phyloP scores from a whole-genome alignment of 2,113 vertebrate species.

The Zootoca vivipara region DNA sequence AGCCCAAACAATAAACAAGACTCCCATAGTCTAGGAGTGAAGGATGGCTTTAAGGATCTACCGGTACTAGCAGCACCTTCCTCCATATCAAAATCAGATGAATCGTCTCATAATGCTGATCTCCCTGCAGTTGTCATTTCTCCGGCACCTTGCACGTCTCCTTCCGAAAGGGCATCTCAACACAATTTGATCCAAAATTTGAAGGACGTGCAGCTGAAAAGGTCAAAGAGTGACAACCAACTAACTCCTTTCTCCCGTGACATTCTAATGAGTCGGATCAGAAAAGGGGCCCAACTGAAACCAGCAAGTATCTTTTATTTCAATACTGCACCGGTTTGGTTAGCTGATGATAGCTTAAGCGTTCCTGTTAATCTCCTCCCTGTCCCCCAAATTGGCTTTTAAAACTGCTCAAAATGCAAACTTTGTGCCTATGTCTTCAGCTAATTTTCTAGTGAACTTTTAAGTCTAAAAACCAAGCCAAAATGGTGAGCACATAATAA shows the following conservation, averaged over 20 bases:
- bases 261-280: constrained; percentile 29
- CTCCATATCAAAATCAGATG: background rate
- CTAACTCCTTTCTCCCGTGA: background rate
- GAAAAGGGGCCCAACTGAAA: constrained; percentile 35
- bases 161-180: background rate
- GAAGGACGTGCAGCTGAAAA: constrained; percentile 13
- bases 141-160: background rate
- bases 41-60: background rate
- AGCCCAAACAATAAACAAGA: background rate
- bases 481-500: background rate
- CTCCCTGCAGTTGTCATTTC: background rate
- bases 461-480: background rate
- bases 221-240: background rate
- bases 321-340: background rate
- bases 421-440: background rate
- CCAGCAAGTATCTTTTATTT: constrained; percentile 36
- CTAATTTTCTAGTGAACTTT: background rate
- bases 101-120: too few relatives aligned
- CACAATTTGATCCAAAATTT: background rate
- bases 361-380: background rate
- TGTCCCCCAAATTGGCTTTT: background rate
- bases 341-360: background rate
- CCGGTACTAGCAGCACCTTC: background rate
- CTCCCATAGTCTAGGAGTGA: background rate
- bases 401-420: background rate